Conservation (phyloP, 2,888 invertebrate species). For the Elaeidobius kamerunicus region DNA sequence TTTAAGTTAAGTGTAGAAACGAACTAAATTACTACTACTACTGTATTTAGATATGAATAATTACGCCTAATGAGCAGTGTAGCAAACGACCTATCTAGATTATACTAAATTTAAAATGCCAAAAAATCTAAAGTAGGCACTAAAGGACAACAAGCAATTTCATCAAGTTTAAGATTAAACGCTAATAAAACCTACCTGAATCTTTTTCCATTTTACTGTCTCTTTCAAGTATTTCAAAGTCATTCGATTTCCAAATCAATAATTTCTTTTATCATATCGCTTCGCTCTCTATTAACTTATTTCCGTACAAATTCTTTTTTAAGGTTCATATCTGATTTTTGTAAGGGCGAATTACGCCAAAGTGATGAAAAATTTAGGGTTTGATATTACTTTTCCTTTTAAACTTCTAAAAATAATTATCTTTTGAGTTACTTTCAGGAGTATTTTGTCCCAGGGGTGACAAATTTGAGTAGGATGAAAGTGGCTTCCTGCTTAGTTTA, state of each 20-base stretch:
- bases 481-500: neutral
- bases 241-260: constrained; percentile 26
- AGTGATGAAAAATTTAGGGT: neutral
- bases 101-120: no score
- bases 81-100: no score
- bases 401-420: neutral
- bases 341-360: neutral
- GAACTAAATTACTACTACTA: no score
- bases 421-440: neutral
- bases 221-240: constrained; percentile 12
- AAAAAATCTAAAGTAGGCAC: no score
- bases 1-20: no score
- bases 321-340: constrained; percentile 19
- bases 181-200: constrained; percentile 40
- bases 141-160: no score
- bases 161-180: no score
- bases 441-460: neutral
- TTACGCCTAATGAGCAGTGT: no score
- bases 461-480: neutral
- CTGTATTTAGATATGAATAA: no score
- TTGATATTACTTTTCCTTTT: neutral
- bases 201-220: constrained; percentile 38
- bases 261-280: constrained; percentile 26
- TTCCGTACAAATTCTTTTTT: constrained; percentile 22
- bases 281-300: constrained; percentile 23